Percentiles rank a stretch among this genome's conserved stretches.
These are phyloP conservation scores for Xestia ashworthii DNA, from an alignment of 2,888 invertebrate genomes.

Conservation along the genomic window DNA sequence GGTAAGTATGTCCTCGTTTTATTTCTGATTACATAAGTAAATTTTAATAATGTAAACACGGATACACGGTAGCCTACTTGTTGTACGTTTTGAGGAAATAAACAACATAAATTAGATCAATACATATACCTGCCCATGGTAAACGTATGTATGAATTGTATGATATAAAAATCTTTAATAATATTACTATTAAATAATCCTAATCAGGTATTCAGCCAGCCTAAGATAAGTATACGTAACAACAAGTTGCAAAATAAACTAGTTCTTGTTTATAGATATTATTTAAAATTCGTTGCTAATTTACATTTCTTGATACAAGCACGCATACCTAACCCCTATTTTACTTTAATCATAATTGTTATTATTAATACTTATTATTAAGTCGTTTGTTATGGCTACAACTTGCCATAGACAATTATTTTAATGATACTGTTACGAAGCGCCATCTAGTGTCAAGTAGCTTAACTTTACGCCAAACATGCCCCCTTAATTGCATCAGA, in stretches of 20 bases:
- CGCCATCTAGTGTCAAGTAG: conserved; percentile 75
- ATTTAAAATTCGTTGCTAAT: conserved; percentile 14
- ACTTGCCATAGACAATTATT: conserved; percentile 14
- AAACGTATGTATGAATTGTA: not conserved
- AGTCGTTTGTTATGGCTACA: conserved; percentile 6
- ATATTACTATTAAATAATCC: conserved; percentile 2
- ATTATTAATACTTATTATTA: not conserved
- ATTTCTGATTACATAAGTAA: conserved; percentile 59
- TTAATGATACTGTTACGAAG: not conserved
- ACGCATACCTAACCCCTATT: not conserved
- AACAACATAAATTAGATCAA: conserved; percentile 13
- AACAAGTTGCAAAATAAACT: conserved; percentile 29
- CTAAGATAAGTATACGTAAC: not conserved
- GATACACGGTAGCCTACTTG: conserved; percentile 26
- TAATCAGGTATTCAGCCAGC: not conserved
- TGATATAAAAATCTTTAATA: not conserved
- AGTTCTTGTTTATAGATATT: conserved; percentile 17
- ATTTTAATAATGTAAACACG: conserved; percentile 39
- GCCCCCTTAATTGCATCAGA: not conserved
- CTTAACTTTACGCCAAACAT: conserved; percentile 15
- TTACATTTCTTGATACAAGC: conserved; percentile 19
- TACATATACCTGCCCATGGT: not conserved
- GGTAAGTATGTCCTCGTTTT: conserved; percentile 59
- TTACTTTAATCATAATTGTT: not conserved
- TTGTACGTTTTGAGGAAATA: conserved; percentile 47